These are phyloP conservation scores for Anoura caudifer DNA, from an alignment of 2,113 vertebrate species.

Conservation along the genomic window DNA sequence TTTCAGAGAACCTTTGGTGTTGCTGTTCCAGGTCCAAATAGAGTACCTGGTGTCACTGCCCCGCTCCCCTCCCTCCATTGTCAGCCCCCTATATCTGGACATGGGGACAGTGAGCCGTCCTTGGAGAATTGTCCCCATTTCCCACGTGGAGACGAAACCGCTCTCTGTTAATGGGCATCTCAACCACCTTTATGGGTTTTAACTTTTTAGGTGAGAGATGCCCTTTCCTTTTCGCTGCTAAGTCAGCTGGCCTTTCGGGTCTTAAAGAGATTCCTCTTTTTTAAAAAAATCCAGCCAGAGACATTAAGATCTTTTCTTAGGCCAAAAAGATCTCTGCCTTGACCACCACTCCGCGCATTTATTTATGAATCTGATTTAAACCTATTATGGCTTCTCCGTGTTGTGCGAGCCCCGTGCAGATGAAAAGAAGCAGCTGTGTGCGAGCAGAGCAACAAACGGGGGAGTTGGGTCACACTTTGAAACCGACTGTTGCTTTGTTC, in stretches of 20 bases:
- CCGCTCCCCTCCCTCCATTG: neutral
- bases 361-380: slow-evolving; percentile 56
- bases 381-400: slow-evolving; percentile 63
- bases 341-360: slow-evolving; percentile 53
- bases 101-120: neutral
- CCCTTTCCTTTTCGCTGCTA: neutral
- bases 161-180: neutral
- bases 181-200: neutral
- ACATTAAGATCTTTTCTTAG: neutral
- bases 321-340: slow-evolving; percentile 23
- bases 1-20: slow-evolving; percentile 47
- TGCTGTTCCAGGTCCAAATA: neutral
- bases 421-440: slow-evolving; percentile 77
- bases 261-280: neutral
- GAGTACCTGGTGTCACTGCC: neutral
- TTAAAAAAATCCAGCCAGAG: neutral
- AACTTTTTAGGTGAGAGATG: neutral
- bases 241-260: neutral
- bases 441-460: slow-evolving; percentile 72
- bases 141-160: neutral
- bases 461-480: slow-evolving; percentile 69
- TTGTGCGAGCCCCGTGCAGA: slow-evolving; percentile 73
- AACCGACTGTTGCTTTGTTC: slow-evolving; percentile 75
- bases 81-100: neutral
- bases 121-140: neutral